Base-by-base conservation (phyloP, 1,140 invertebrate genomes). In the Adelges cooleyi region DNA sequence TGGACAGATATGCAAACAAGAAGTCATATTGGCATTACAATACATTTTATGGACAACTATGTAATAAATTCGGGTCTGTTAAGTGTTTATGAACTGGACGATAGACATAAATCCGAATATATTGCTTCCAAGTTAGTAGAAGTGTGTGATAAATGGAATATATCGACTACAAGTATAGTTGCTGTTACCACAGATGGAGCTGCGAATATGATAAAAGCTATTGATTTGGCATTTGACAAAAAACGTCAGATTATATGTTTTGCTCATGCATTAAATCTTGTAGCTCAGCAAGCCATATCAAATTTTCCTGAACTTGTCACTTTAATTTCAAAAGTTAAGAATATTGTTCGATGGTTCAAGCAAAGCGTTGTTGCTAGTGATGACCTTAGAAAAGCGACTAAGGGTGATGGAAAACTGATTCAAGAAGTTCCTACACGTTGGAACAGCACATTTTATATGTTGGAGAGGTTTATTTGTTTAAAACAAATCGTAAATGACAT, bases 171-270 rank as follows among this genome's bases (percentile, higher is more conserved):
- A 42, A 76, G 74, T 69, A 69, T 78, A n/a, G 66, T 73, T 18
- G 73, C 71, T 65, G 70, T 77, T 25, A 75, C 74, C 15, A 75
- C 73, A 11, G 74, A 77, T 70, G 76, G 74, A 65, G 74, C 71
- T 23, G 70, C 73, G 17, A 75, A 75, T 68, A 74, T 76, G 65
- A 70, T 71, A 23, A 73, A 72, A 66, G 73, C 72, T 29, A 68
- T 72, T 8, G 69, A 69, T 46, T 67, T 71, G 65, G 67, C 67
- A 59, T 74, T 74, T 72, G 71, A 70, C 48, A 68, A 70, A 69
- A 56, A 72, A 49, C 72, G 71, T 69, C 71, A 74, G 56, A n/a
- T 75, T 20, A 72, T 72, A 25, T 77, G 73, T 70, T 77, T 75
- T 71, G 74, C 74, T 0, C 75, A 77, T 67, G 75, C 72, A 22